Evolutionary conservation across 2,888 invertebrate species (phyloP), one percentile per base, ranked within the genome.

Genomic region (Zygothrica quintamaculata): DNA sequence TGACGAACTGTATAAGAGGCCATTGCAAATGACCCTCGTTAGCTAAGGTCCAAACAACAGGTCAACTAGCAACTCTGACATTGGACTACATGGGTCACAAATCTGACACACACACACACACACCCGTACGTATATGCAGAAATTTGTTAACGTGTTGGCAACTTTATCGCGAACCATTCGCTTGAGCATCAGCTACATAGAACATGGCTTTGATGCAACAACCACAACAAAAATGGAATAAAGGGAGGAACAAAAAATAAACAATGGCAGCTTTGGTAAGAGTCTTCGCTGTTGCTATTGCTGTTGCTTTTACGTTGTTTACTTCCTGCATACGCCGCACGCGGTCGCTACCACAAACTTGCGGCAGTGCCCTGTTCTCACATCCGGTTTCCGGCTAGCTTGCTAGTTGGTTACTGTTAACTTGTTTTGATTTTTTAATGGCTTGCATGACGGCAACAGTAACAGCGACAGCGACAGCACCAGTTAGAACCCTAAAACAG

Each of bases 351-450:
- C 80, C 80, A 55, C 80, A 81, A 81, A 81, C 86, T 81, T 81
- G 80, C 78, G 87, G 87, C 78, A 64, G 74, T 58, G 73, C 76
- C 75, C 81, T 87, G 87, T 75, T 77, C 68, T 81, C 76, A 76
- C 76, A 78, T 81, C 85, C 85, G 82, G 87, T 66, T 84, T 87
- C 87, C 87, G 79, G 77, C 50, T 77, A 40, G 71, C 71, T 78
- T 46, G 74, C 66, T 74, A 61, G 81, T 64, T 67, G 67, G 78
- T 81, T 65, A 62, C 82, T 71, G 87, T 66, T 87, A 84, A 84
- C 85, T 84, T 84, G 82, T 84, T 84, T 84, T 84, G 82, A 87
- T 87, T 87, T 84, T 84, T 84, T 84, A 84, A 84, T 87, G 85
- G 87, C 82, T 78, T 69, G 68, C 78, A 77, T 71, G 75, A 71